Evolutionary conservation across 2,797 vertebrate species (phyloP).

Genomic region (Acipenser ruthenus): DNA sequence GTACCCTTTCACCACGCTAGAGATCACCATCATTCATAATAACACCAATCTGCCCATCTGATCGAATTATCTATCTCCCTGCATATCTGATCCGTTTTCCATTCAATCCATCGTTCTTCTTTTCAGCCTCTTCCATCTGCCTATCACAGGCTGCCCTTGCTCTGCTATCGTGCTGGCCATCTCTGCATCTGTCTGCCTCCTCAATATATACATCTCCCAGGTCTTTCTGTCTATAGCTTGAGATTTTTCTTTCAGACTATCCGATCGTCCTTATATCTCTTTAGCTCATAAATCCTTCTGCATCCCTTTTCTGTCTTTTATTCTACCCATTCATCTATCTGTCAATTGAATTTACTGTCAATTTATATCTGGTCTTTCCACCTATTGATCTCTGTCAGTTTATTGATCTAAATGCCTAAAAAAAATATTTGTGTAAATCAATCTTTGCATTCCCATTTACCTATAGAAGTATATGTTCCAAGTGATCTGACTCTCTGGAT

Average conservation of each 20-base stretch:
- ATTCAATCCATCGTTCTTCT: constrained; percentile 3
- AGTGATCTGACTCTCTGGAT: too few species aligned
- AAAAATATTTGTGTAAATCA: too few species aligned
- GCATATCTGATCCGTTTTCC: not conserved
- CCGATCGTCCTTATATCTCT: constrained; percentile 17
- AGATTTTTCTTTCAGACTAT: constrained; percentile 21
- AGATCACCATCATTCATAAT: too few species aligned
- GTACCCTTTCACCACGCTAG: not conserved
- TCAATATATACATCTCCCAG: not conserved
- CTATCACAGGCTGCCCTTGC: constrained; percentile 5
- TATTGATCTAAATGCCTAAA: too few species aligned
- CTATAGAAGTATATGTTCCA: too few species aligned
- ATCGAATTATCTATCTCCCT: not conserved
- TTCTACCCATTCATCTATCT: constrained; percentile 31
- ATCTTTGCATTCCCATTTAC: too few species aligned
- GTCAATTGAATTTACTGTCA: constrained; percentile 34
- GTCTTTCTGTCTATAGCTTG: constrained; percentile 23
- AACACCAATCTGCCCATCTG: not conserved
- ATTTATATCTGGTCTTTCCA: constrained; percentile 17
- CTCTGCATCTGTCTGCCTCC: not conserved
- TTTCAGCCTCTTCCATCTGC: constrained; percentile 1
- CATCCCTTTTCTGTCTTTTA: constrained; percentile 19
- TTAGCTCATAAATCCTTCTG: constrained; percentile 26
- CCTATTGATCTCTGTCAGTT: too few species aligned
- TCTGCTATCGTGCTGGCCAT: constrained; percentile 7